These are phyloP conservation scores for Rhea pennata DNA, from an alignment of 2,113 vertebrate genomes.

Conservation along the genomic window DNA sequence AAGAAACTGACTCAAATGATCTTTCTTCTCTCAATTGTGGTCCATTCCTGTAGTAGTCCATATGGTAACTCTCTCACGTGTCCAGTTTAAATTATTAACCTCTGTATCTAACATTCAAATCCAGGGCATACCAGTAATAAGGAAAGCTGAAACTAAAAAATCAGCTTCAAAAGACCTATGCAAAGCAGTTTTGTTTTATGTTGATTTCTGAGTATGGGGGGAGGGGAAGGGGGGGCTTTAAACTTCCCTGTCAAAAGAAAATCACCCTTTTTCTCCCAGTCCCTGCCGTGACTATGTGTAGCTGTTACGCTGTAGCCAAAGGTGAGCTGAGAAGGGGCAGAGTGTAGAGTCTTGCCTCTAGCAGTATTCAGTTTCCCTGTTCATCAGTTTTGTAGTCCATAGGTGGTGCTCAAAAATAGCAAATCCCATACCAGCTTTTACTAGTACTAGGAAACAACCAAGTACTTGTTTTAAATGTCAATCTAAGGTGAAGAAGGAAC, in stretches of 20 bases:
- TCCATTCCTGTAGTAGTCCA: neutral
- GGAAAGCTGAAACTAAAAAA: neutral
- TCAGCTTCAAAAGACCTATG: neutral
- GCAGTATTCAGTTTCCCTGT: neutral
- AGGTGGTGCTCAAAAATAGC: constrained; percentile 21
- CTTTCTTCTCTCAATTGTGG: neutral
- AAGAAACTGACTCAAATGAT: neutral
- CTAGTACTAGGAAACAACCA: neutral
- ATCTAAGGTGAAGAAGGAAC: neutral
- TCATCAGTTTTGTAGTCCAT: neutral
- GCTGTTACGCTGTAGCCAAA: neutral
- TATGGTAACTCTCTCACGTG: neutral
- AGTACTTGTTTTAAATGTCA: neutral
- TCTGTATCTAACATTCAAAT: neutral
- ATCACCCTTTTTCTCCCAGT: neutral
- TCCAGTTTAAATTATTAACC: neutral
- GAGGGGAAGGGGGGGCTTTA: neutral
- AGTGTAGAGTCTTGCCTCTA: neutral
- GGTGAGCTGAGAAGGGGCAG: neutral
- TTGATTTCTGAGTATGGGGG: neutral
- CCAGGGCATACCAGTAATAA: neutral
- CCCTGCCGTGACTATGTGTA: neutral
- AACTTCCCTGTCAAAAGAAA: neutral
- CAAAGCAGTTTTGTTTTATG: neutral
- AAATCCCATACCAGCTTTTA: neutral